Percentiles rank a stretch among this genome's conserved stretches.
Evolutionary conservation across 1,140 invertebrate species (phyloP).

Genomic region (Chymomyza costata): DNA sequence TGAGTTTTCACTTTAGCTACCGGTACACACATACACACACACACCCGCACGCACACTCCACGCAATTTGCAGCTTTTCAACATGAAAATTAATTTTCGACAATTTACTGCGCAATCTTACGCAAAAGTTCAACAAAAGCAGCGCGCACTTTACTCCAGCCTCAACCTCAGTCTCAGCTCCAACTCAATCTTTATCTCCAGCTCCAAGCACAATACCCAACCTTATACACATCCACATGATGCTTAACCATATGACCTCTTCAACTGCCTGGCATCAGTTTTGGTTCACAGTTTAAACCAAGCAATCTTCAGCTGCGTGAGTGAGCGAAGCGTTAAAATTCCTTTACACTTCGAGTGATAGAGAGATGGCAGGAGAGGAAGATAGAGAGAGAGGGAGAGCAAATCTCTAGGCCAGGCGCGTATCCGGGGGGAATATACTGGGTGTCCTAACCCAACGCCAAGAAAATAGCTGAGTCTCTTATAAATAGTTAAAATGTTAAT

Average conservation of each 20-base stretch:
- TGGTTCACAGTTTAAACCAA: slow-evolving; percentile 54
- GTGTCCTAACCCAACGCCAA: too few relatives aligned
- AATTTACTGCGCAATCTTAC: slow-evolving; percentile 73
- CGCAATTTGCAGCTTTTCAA: slow-evolving; percentile 69
- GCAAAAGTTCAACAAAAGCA: slow-evolving; percentile 72
- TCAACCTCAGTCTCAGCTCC: slow-evolving; percentile 12
- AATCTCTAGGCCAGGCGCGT: too few relatives aligned
- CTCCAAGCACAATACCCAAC: neutral
- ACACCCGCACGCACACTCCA: slow-evolving; percentile 8
- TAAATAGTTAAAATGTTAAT: too few relatives aligned
- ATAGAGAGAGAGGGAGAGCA: slow-evolving; percentile 1
- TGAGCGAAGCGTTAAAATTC: slow-evolving; percentile 63
- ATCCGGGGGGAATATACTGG: neutral
- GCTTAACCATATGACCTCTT: too few relatives aligned
- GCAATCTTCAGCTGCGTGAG: slow-evolving; percentile 54
- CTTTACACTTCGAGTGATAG: slow-evolving; percentile 61
- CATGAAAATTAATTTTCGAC: slow-evolving; percentile 74
- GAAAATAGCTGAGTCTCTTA: too few relatives aligned
- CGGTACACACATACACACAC: slow-evolving; percentile 6
- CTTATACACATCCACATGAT: neutral
- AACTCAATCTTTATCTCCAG: too few relatives aligned
- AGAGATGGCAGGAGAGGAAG: slow-evolving; percentile 21
- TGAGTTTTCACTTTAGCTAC: slow-evolving; percentile 25
- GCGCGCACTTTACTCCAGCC: slow-evolving; percentile 33
- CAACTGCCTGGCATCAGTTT: slow-evolving; percentile 4